Percentiles rank a stretch among this genome's conserved stretches.
Conservation (phyloP, 1,140 invertebrate species). For the Metopolophium dirhodum region DNA sequence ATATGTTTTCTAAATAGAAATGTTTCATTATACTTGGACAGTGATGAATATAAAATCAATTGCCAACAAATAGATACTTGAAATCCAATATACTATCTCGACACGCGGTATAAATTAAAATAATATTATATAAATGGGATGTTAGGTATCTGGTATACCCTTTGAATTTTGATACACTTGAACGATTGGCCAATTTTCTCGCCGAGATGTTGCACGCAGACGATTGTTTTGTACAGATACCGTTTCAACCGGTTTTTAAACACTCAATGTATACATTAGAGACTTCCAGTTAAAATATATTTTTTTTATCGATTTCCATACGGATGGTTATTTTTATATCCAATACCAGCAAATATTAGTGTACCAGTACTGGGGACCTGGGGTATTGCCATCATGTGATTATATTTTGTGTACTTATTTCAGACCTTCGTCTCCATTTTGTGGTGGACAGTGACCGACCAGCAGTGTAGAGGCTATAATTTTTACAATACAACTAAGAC, state of each 20-base stretch:
- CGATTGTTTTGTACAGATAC: constrained; percentile 42
- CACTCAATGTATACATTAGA: constrained; percentile 2
- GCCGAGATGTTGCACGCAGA: constrained; percentile 16
- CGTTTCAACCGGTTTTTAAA: constrained; percentile 50
- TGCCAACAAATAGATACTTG: neutral
- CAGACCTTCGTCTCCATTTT: neutral
- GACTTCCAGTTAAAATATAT: constrained; percentile 3
- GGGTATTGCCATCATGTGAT: neutral
- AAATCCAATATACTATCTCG: neutral
- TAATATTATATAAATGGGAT: constrained; percentile 2
- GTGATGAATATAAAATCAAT: neutral
- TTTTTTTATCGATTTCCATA: constrained; percentile 10
- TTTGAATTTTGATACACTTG: constrained; percentile 42
- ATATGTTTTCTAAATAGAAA: neutral
- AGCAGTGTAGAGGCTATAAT: neutral
- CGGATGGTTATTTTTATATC: neutral
- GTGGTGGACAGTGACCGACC: neutral
- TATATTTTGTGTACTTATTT: neutral
- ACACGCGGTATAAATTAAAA: neutral
- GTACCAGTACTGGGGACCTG: no score
- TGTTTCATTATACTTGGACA: neutral
- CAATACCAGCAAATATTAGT: neutral
- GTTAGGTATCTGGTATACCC: neutral
- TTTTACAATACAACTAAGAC: neutral
- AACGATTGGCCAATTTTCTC: constrained; percentile 48